Evolutionary conservation across 2,888 invertebrate species (phyloP).

Genomic region (Glomeris marginata): DNA sequence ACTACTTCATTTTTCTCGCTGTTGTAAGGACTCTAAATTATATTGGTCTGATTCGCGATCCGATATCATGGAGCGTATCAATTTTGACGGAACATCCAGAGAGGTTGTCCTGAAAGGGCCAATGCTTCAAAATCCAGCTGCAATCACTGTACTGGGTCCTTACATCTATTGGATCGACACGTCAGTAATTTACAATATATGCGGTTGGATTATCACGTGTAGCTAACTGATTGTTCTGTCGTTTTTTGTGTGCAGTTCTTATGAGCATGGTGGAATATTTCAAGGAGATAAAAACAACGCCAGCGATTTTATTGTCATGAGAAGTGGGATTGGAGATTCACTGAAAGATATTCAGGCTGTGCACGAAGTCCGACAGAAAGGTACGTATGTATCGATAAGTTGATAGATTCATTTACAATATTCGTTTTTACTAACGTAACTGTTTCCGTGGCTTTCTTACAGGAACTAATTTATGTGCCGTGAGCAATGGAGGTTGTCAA

Average conservation of each 20-base stretch:
- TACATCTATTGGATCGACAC: conserved; percentile 64
- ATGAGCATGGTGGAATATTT: conserved; percentile 47
- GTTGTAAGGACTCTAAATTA: conserved; percentile 19
- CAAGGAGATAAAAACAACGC: conserved; percentile 46
- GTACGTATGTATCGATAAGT: not conserved
- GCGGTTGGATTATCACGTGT: not conserved
- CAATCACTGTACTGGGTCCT: conserved; percentile 46
- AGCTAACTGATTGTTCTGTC: not conserved
- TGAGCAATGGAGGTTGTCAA: conserved; percentile 54
- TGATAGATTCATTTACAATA: conserved; percentile 6
- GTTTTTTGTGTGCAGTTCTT: conserved; percentile 18
- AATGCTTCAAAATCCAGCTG: conserved; percentile 44
- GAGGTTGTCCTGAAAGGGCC: conserved; percentile 35
- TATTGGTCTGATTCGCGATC: conserved; percentile 30
- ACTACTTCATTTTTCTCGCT: not conserved
- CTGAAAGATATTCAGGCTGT: conserved; percentile 46
- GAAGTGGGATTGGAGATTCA: conserved; percentile 45
- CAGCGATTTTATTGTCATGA: conserved; percentile 39
- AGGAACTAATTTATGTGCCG: conserved; percentile 47
- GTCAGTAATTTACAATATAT: conserved; percentile 34
- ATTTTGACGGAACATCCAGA: conserved; percentile 48
- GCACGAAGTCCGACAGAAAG: conserved; percentile 16
- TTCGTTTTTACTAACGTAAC: not conserved
- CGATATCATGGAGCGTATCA: conserved; percentile 38
- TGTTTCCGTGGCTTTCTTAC: conserved; percentile 16